Base-by-base conservation (phyloP, 1,140 invertebrate genomes). In the Bombus breviceps region DNA sequence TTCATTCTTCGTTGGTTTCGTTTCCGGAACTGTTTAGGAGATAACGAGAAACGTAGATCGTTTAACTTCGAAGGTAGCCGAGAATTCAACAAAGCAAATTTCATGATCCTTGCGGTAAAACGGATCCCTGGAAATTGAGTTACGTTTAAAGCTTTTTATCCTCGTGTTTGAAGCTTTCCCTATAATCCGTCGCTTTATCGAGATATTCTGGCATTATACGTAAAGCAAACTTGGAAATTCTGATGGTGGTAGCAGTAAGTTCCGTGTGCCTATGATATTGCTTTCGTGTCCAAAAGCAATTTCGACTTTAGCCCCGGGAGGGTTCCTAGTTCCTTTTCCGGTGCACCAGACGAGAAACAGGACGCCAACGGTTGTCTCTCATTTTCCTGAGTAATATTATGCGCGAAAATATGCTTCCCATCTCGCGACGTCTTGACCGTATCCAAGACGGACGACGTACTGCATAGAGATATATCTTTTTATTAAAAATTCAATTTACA, bases 211-310 rank as follows among this genome's bases (percentile, higher is more conserved):
- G 37, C 64, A 80, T 85, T 80, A 85, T 47, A 85, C 76, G 74
- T 43, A 69, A 72, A 72, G 75, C 39, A 69, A 85, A 80, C 53
- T 39, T 34, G 25, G 32, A 77, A 43, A 53, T 85, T 22, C 77
- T 15, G n/a, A 59, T 53, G 32, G 62, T 10, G 37, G 69, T n/a
- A 1, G 18, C 47, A 43, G 64, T 34, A 83, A 84, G 74, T 72
- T 59, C 34, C 47, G 76, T 18, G 39, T 72, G 66, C 32, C 77
- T 62, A 62, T 57, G 77, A 80, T 85, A 80, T 85, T 80, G 82
- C 82, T 57, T 59, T 75, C 76, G 74, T 78, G 79, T 85, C 77
- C 68, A 78, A 64, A 72, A 85, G 76, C 83, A 85, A 85, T 85
- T 85, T 85, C 53, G 76, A 47, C 68, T 80, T 57, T 64, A 73